Evolutionary conservation across 2,888 invertebrate species (phyloP), one percentile per base, ranked within the genome.

Genomic region (Cheilosia impressa): DNA sequence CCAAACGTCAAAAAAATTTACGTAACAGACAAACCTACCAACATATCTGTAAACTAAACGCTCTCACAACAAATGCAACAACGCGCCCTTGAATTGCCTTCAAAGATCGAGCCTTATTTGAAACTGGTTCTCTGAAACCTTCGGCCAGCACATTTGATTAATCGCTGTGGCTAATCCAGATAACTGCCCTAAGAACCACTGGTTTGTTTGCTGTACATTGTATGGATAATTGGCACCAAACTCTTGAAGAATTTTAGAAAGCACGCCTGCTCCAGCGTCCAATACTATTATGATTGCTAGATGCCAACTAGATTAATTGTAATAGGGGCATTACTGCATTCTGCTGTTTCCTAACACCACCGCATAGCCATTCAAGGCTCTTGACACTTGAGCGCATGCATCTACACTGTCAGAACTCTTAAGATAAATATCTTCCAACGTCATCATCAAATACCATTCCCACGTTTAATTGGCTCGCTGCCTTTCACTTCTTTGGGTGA

Each of bases 371-470:
- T 58, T 58, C 71, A 71, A 71, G 71, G 69, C 68, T 68, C 63
- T 47, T 13, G 38, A 31, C 68, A 55, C 63, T 47, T 13, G 38
- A 31, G 31, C 7, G 34, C 31, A 71, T 73, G 66, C 53, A 66
- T 71, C 58, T 41, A 43, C n/a, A 31, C 73, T 58, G 58, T 71
- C 69, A 82, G 77, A 77, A 77, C 68, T 43, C 68, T 75, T 53
- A 22, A 75, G 75, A 80, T 85, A 85, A 85, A 80, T 72, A 79
- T 81, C 85, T 76, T 85, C 62, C 60, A 77, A 81, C 85, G 85
- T 81, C 85, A 80, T 85, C 85, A 81, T 85, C 76, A 68, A 81
- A 85, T 85, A 85, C 57, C 85, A 80, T 85, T 85, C 80, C 85
- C 85, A 85, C 85, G 85, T 85, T 85, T 85, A 85, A 85, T 85